Percentiles rank a stretch among this genome's conserved stretches.
Evolutionary conservation across 2,888 invertebrate genomes (phyloP).

Genomic region (Anodontia alba): DNA sequence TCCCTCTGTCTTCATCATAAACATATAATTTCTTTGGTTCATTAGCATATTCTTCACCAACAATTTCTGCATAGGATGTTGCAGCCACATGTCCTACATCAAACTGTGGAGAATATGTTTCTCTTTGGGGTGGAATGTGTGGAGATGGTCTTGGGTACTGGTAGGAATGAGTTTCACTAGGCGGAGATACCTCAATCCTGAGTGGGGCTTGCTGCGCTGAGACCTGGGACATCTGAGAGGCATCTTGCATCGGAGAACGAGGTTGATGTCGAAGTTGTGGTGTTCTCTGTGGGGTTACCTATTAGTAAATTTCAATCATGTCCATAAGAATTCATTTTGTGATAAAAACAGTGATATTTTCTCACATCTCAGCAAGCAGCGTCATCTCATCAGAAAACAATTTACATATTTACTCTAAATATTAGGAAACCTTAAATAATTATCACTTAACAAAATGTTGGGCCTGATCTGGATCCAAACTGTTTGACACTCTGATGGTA

Average conservation of each 20-base stretch:
- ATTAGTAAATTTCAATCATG: too few relatives aligned
- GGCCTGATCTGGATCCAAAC: too few relatives aligned
- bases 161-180: neutral
- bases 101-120: neutral
- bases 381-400: too few relatives aligned
- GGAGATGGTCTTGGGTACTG: neutral
- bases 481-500: too few relatives aligned
- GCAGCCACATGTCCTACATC: neutral
- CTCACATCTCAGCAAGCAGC: too few relatives aligned
- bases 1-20: conserved; percentile 64
- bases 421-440: too few relatives aligned
- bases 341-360: too few relatives aligned
- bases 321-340: too few relatives aligned
- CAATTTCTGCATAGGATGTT: neutral
- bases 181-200: conserved; percentile 8
- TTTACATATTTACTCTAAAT: too few relatives aligned
- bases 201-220: neutral
- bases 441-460: too few relatives aligned
- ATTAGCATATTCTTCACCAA: conserved; percentile 16
- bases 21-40: conserved; percentile 53
- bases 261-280: neutral
- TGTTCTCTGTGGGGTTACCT: neutral
- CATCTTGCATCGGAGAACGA: neutral
- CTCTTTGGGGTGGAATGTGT: neutral
- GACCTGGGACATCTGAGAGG: conserved; percentile 1